Conservation (phyloP, 2,888 invertebrate species). For the Drosophila sordidapex region DNA sequence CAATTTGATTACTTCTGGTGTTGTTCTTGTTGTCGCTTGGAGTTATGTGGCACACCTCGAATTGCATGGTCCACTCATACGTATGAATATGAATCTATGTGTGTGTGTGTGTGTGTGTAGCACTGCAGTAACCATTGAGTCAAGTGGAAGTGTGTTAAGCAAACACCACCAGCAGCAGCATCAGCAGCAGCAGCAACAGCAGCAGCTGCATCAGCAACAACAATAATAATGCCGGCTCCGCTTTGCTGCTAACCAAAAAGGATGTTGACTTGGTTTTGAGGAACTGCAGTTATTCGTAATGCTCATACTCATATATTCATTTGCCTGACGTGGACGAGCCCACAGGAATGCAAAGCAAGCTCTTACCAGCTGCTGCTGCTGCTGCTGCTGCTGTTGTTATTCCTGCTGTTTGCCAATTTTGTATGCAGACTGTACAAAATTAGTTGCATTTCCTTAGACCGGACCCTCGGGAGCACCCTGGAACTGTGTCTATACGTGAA, state of each 20-base stretch:
- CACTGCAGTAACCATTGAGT: conserved; percentile 74
- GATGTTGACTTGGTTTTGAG: conserved; percentile 79
- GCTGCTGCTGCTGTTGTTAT: conserved; percentile 8
- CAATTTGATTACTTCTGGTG: neutral
- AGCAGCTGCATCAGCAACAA: conserved; percentile 44
- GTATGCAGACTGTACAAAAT: conserved; percentile 63
- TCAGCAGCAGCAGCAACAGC: conserved; percentile 25
- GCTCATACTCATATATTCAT: conserved; percentile 76
- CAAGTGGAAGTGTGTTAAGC: conserved; percentile 78
- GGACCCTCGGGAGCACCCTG: conserved; percentile 2
- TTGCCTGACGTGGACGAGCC: conserved; percentile 67
- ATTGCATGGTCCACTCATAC: conserved; percentile 46
- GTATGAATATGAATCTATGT: conserved; percentile 20
- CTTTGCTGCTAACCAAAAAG: conserved; percentile 73
- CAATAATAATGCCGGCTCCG: conserved; percentile 54
- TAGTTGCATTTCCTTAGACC: conserved; percentile 63
- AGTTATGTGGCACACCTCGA: conserved; percentile 41
- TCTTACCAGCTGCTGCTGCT: conserved; percentile 4
- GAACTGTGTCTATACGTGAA: conserved; percentile 13
- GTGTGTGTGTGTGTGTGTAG: conserved; percentile 20
- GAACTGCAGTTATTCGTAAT: conserved; percentile 77
- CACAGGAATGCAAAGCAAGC: conserved; percentile 44
- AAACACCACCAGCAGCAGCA: conserved; percentile 56
- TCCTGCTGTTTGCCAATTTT: conserved; percentile 50
- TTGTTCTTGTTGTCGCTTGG: neutral